phyloP scores from a whole-genome alignment of 1,140 invertebrate genomes.

The Drepana arcuata region DNA sequence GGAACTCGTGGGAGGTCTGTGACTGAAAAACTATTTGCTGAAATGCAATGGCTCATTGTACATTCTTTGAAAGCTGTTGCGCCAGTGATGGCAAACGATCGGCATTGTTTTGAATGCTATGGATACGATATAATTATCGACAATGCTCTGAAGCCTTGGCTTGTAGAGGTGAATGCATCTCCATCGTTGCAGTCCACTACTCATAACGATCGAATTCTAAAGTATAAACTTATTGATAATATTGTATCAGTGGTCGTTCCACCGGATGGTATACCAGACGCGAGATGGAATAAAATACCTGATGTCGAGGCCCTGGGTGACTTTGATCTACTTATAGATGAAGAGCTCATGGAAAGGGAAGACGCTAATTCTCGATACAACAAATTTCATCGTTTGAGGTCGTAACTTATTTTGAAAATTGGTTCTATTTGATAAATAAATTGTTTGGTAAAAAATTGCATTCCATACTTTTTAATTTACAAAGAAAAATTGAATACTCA shows the following conservation, averaged over 20 bases:
- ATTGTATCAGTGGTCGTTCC: constrained; percentile 93
- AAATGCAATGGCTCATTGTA: constrained; percentile 91
- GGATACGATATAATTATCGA: constrained; percentile 95
- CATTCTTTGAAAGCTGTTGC: constrained; percentile 88
- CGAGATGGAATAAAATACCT: constrained; percentile 92
- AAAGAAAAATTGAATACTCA: too few species aligned
- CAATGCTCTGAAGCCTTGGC: constrained; percentile 86
- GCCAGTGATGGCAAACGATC: constrained; percentile 82
- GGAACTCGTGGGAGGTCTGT: constrained; percentile 90
- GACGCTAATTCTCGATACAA: constrained; percentile 20
- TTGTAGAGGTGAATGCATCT: constrained; percentile 94
- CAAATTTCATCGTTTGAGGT: constrained; percentile 15
- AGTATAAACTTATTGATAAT: constrained; percentile 96
- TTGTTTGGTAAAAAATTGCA: too few species aligned
- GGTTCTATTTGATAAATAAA: too few species aligned
- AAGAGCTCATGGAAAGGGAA: constrained; percentile 73
- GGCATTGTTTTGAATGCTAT: constrained; percentile 91
- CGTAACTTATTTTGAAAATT: too few species aligned
- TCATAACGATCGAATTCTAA: constrained; percentile 94
- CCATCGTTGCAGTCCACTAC: constrained; percentile 96
- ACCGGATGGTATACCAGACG: constrained; percentile 90
- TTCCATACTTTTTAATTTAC: too few species aligned
- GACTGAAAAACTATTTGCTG: constrained; percentile 85
- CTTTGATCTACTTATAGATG: constrained; percentile 91
- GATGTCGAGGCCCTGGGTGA: constrained; percentile 85